These are phyloP conservation scores for Dendronephthya gigantea DNA, from an alignment of 64 coral and sea anemone genomes.

Conservation along the genomic window DNA sequence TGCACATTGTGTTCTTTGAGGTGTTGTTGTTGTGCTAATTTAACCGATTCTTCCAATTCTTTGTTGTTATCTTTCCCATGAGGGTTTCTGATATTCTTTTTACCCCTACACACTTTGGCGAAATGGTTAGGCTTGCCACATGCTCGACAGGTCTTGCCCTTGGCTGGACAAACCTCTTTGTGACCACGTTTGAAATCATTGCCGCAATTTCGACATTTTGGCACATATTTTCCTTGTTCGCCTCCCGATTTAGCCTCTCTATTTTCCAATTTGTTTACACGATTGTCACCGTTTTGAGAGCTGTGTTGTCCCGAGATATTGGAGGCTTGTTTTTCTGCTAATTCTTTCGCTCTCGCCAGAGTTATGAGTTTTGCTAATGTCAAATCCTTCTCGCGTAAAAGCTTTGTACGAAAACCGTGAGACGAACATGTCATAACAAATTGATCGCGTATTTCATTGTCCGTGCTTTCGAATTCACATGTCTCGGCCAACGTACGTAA, in stretches of 20 bases:
- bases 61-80: too few relatives aligned
- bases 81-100: background rate
- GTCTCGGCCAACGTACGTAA: background rate
- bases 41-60: background rate
- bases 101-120: background rate
- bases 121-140: conserved; percentile 3
- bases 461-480: background rate
- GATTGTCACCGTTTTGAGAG: too few relatives aligned
- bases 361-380: background rate
- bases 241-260: background rate
- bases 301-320: background rate
- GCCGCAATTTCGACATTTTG: background rate
- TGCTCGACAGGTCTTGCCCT: background rate
- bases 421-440: background rate
- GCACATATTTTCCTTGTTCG: background rate
- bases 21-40: background rate
- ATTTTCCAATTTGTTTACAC: background rate
- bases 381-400: background rate
- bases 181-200: background rate
- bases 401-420: background rate
- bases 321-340: background rate
- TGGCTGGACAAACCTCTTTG: background rate
- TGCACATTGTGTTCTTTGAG: background rate
- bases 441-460: background rate
- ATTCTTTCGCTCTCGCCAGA: background rate